Percentiles rank a stretch among this genome's conserved stretches.
Conservation (phyloP, 2,113 vertebrate species). For the Opisthocomus hoazin region DNA sequence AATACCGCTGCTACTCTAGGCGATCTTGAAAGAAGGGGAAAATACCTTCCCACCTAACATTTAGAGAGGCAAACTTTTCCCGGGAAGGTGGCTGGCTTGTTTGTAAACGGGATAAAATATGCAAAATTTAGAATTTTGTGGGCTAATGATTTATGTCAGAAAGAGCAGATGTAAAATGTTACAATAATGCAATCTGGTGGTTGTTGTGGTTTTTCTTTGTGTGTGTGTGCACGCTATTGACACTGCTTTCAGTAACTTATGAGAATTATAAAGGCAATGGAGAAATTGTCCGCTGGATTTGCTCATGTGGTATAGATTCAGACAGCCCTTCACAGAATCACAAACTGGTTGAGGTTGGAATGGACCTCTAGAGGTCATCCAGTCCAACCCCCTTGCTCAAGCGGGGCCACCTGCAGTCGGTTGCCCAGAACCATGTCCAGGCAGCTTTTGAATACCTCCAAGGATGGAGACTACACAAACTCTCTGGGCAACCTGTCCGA, state of each 20-base stretch:
- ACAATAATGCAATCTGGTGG: background rate
- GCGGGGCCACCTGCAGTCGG: background rate
- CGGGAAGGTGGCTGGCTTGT: background rate
- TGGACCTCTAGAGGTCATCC: background rate
- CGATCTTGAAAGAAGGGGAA: background rate
- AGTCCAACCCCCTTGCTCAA: background rate
- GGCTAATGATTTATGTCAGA: background rate
- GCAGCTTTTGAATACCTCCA: background rate
- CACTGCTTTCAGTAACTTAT: background rate
- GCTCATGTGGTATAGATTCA: background rate
- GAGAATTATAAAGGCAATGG: background rate
- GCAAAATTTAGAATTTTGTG: background rate
- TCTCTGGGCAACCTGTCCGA: background rate
- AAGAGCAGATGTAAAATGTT: background rate
- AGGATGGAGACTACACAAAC: background rate
- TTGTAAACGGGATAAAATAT: background rate
- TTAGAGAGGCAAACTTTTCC: background rate
- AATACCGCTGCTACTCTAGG: background rate
- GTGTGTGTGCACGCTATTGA: background rate
- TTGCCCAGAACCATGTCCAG: background rate
- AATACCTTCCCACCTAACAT: background rate
- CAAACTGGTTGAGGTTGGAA: background rate
- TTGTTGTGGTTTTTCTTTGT: background rate
- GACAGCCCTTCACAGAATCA: background rate
- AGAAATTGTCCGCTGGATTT: background rate